Percentiles rank a stretch among this genome's conserved stretches.
These are phyloP conservation scores for Tragelaphus scriptus DNA, from an alignment of 2,113 vertebrate genomes.

Conservation along the genomic window DNA sequence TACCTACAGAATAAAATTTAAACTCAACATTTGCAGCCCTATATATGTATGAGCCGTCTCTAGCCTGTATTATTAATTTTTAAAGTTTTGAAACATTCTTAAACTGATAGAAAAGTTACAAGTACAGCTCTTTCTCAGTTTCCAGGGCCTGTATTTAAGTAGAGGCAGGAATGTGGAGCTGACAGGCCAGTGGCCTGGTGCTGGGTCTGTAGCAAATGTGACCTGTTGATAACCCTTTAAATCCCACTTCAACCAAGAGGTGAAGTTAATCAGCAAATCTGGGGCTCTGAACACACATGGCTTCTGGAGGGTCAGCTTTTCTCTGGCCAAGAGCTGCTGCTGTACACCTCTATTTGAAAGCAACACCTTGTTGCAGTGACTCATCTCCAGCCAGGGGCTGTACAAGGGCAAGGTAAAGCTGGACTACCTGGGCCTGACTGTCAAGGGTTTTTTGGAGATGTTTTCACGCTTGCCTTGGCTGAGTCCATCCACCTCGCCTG, in stretches of 20 bases:
- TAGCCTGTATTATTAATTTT: neutral
- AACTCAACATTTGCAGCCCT: neutral
- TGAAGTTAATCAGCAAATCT: slow-evolving; percentile 90
- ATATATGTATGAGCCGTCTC: neutral
- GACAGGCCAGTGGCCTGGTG: slow-evolving; percentile 71
- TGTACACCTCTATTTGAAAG: slow-evolving; percentile 43
- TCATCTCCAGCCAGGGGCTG: neutral
- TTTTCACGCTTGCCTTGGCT: neutral
- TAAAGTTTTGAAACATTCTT: neutral
- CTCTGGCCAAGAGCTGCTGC: slow-evolving; percentile 89
- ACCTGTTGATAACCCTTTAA: slow-evolving; percentile 88
- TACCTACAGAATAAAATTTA: neutral
- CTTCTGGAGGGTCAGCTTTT: slow-evolving; percentile 90
- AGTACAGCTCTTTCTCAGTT: neutral
- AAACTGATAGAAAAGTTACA: slow-evolving; percentile 29
- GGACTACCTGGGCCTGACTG: neutral
- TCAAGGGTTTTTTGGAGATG: neutral
- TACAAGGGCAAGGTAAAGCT: neutral
- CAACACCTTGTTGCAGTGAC: neutral
- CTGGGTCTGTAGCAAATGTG: slow-evolving; percentile 89
- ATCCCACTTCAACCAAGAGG: slow-evolving; percentile 88
- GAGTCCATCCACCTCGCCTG: neutral
- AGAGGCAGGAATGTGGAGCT: neutral
- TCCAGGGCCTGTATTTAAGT: neutral
- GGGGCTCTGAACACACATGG: slow-evolving; percentile 90